A percentile compares a stretch with the other conserved stretches of the same genome.
These are phyloP conservation scores for Microchrysa polita DNA, from an alignment of 2,888 invertebrate species.

Conservation along the genomic window DNA sequence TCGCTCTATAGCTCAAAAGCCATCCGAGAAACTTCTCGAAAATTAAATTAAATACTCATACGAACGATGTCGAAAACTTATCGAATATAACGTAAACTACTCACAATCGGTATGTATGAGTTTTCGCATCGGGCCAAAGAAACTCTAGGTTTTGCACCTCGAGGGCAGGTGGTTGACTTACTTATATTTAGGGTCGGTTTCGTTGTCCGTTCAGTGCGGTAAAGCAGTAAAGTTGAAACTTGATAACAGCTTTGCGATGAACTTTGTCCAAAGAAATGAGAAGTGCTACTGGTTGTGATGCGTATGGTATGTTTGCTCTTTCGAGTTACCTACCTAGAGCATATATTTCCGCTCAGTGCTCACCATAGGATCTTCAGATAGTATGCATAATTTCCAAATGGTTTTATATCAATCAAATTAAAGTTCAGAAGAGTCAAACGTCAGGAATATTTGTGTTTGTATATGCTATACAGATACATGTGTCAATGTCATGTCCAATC, in stretches of 20 bases:
- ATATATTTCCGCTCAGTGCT: neutral
- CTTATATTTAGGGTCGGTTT: no score
- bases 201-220: neutral
- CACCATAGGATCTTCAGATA: no score
- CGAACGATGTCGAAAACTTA: neutral
- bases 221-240: neutral
- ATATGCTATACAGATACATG: constrained; percentile 23
- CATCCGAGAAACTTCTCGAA: constrained; percentile 34
- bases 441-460: constrained; percentile 34
- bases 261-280: neutral
- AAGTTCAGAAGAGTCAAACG: constrained; percentile 39
- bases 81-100: neutral
- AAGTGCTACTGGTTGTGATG: no score
- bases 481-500: constrained; percentile 28
- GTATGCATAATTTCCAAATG: constrained; percentile 26
- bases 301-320: no score
- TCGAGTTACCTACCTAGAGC: neutral
- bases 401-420: constrained; percentile 40
- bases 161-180: neutral
- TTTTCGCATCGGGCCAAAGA: neutral
- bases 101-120: neutral
- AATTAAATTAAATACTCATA: constrained; percentile 38
- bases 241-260: neutral
- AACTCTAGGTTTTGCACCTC: neutral
- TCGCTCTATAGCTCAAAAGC: constrained; percentile 3